Evolutionary conservation across 2,113 vertebrate genomes (phyloP).

Genomic region (Sinocyclocheilus anophthalmus): DNA sequence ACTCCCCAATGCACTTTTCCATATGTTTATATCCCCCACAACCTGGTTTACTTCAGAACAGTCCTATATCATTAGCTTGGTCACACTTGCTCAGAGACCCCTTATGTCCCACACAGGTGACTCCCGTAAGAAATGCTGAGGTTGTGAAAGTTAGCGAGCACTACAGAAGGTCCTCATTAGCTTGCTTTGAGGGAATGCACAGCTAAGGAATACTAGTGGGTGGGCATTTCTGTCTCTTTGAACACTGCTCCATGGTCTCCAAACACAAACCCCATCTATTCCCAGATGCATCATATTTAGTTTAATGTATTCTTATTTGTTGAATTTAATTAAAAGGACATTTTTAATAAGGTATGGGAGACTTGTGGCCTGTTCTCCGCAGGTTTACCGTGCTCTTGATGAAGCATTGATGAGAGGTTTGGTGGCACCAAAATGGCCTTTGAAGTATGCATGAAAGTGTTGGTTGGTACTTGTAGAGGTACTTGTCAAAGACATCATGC

Average conservation of each 20-base stretch:
- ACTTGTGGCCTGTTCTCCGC: conserved; percentile 28
- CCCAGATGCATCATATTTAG: conserved; percentile 33
- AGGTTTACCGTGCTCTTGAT: conserved; percentile 39
- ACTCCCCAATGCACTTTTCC: neutral
- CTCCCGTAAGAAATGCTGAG: conserved; percentile 8
- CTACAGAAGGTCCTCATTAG: conserved; percentile 40
- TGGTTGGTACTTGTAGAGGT: neutral
- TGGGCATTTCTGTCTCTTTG: conserved; percentile 42
- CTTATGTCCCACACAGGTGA: conserved; percentile 32
- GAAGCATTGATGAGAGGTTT: conserved; percentile 47
- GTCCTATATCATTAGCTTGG: neutral
- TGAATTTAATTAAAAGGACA: conserved; percentile 48
- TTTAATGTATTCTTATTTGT: conserved; percentile 50
- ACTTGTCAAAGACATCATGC: neutral
- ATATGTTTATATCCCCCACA: conserved; percentile 22
- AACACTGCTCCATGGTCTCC: conserved; percentile 39
- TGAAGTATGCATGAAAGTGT: conserved; percentile 34
- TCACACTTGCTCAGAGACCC: conserved; percentile 27
- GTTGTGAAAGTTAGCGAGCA: conserved; percentile 2
- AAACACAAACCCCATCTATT: conserved; percentile 36
- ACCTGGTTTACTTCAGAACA: conserved; percentile 28
- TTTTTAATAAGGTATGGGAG: conserved; percentile 44
- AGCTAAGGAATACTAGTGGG: conserved; percentile 34
- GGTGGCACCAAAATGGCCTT: conserved; percentile 40
- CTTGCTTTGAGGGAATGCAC: conserved; percentile 33